A percentile compares a stretch with the other conserved stretches of the same genome.
These are phyloP conservation scores for Calameuta pallipes DNA, from an alignment of 2,888 invertebrate genomes.

Conservation along the genomic window DNA sequence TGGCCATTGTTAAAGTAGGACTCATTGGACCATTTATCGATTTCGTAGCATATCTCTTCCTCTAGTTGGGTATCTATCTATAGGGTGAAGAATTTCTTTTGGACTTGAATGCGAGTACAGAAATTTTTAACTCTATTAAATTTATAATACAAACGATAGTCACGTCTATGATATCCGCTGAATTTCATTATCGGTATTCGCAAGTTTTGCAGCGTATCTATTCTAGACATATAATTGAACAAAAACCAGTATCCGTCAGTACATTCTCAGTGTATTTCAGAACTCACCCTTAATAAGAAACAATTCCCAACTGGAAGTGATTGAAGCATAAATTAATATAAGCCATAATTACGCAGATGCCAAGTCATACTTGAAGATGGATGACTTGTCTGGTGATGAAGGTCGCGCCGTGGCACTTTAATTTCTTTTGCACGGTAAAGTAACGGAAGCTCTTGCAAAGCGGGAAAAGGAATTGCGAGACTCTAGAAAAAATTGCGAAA, in stretches of 20 bases:
- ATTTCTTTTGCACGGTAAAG: neutral
- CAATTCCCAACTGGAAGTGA: neutral
- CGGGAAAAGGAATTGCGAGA: neutral
- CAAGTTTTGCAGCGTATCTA: neutral
- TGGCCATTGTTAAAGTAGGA: conserved; percentile 4
- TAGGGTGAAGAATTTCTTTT: neutral
- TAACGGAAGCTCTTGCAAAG: neutral
- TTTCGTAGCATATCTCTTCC: neutral
- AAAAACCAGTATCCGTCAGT: neutral
- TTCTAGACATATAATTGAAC: neutral
- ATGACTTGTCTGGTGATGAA: neutral
- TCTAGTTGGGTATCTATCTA: neutral
- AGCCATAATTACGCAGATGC: neutral
- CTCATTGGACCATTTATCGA: conserved; percentile 6
- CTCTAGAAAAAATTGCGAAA: neutral
- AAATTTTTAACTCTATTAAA: neutral
- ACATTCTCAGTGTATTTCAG: neutral
- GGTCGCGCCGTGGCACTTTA: neutral
- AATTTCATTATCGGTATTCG: neutral
- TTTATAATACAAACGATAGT: neutral
- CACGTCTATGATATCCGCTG: neutral
- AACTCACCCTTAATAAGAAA: neutral
- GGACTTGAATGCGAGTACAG: neutral
- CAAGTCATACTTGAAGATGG: neutral
- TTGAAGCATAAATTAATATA: neutral